A percentile compares a stretch with the other conserved stretches of the same genome.
These are phyloP conservation scores for Agrotis ipsilon DNA, from an alignment of 2,888 invertebrate genomes.

Conservation along the genomic window DNA sequence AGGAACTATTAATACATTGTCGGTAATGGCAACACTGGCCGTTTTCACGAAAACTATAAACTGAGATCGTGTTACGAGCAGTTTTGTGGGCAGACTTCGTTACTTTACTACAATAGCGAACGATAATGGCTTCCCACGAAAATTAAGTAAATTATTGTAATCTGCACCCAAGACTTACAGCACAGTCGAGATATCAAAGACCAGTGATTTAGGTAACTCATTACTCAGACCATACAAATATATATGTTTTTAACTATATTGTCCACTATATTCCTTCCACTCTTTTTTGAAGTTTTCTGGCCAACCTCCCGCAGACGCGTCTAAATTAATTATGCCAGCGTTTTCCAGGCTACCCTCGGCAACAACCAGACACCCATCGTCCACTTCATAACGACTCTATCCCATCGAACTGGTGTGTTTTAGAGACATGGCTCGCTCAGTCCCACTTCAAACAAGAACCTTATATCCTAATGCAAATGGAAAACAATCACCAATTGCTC, in stretches of 20 bases:
- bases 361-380: too few species aligned
- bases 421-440: too few species aligned
- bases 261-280: too few species aligned
- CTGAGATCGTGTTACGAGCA: constrained; percentile 49
- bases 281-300: too few species aligned
- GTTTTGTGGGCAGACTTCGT: constrained; percentile 1
- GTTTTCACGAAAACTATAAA: constrained; percentile 28
- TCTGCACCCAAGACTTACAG: too few species aligned
- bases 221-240: not conserved
- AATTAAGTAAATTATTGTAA: not conserved
- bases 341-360: too few species aligned
- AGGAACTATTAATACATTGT: constrained; percentile 47
- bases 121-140: not conserved
- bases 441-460: too few species aligned
- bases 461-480: not conserved
- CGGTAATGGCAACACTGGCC: constrained; percentile 35
- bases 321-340: too few species aligned
- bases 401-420: too few species aligned
- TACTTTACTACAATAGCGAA: not conserved
- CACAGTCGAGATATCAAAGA: not conserved
- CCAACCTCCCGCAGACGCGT: too few species aligned
- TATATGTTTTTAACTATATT: too few species aligned
- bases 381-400: too few species aligned
- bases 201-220: not conserved
- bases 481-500: not conserved